Evolutionary conservation across 2,888 invertebrate genomes (phyloP), one percentile per base, ranked within the genome.

Genomic region (Rhyacophila evoluta): DNA sequence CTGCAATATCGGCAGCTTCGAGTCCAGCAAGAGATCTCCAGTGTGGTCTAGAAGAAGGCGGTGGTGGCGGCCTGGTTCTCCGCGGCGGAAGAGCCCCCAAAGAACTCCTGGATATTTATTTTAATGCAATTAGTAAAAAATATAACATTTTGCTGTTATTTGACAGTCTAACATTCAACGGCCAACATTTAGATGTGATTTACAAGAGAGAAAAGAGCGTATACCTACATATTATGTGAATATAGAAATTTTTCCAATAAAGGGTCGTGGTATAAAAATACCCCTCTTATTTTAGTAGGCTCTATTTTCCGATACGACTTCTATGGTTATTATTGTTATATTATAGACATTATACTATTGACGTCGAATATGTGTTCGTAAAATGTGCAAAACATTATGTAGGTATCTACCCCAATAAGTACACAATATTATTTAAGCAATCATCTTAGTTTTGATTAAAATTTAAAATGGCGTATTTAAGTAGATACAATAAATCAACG

Each of bases 1-100:
- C 82, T 38, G 81, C 78, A 68, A 82, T 73, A 33, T 82, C 82
- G n/a, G 79, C 81, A 6, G 71, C 79, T 41, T 82, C 82, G 15
- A 82, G 75, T 28, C 81, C 81, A 25, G 82, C 82, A 1, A 82
- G 67, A 12, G 82, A 82, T 25, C 74, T 73, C 82, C 82, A 82
- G 77, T 82, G 81, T 27, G 70, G 41, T 38, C 81, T 38, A 15
- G 75, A 38, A 2, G 73, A 74, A 10, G 73, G 36, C 1, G 73
- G 72, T 1, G 81, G 75, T 2, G 80, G 79, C 6, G 77, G 77
- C 3, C 79, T 74, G 6, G 77, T 74, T 8, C 76, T 71, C 12
- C 79, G 80, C 15, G 81, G 76, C 1, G 80, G 77, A 29, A 82
- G 72, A 8, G 82, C 82, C 10, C 82, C 82, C 68, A 82, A 33